Conservation (phyloP, 2,888 invertebrate species). For the Nephrocerus scutellatus region DNA sequence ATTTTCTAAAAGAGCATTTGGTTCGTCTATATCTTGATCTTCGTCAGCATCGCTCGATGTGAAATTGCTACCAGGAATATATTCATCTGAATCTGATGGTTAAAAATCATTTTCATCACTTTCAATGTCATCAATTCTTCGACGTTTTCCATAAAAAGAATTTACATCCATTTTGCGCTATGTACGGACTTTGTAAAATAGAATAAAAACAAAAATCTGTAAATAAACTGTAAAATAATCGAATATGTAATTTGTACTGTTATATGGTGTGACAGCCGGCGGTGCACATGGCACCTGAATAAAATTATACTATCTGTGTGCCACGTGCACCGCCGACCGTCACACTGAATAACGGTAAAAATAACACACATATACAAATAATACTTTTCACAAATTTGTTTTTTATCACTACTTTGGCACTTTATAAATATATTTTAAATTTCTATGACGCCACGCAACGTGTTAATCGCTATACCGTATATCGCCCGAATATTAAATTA, state of each 20-base stretch:
- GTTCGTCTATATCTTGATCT: conserved; percentile 3
- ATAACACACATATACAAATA: conserved; percentile 2
- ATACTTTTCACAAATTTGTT: no score
- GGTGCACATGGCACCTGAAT: conserved; percentile 9
- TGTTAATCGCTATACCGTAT: no score
- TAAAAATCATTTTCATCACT: conserved; percentile 3
- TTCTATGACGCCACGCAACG: no score
- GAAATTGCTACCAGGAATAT: neutral
- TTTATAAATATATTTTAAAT: no score
- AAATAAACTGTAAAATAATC: no score
- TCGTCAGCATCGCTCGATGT: conserved; percentile 3
- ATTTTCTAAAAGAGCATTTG: neutral
- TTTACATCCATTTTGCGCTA: conserved; percentile 4
- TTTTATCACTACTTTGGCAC: no score
- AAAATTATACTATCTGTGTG: conserved; percentile 8
- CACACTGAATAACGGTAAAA: conserved; percentile 6
- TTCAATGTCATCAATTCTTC: conserved; percentile 4
- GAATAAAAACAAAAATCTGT: no score
- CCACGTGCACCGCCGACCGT: conserved; percentile 7
- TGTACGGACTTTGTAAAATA: no score
- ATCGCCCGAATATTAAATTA: no score
- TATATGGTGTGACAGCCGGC: conserved; percentile 6
- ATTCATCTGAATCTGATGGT: conserved; percentile 1
- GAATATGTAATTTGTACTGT: no score
- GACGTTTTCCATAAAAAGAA: conserved; percentile 1